Evolutionary conservation across 2,797 vertebrate genomes (phyloP).

Genomic region (Chelidonichthys spinosus): DNA sequence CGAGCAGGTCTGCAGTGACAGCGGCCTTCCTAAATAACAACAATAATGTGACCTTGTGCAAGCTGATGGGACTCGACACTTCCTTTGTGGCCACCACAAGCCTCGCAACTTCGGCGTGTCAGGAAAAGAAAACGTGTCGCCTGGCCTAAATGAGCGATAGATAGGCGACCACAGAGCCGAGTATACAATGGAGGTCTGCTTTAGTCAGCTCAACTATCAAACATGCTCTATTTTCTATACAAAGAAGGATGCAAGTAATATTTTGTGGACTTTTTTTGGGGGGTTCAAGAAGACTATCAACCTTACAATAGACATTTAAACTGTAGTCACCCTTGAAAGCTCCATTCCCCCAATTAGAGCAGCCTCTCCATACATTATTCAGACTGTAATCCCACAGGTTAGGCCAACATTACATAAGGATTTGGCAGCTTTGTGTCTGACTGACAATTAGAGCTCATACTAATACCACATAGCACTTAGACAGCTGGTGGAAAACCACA

Average conservation of each 20-base stretch:
- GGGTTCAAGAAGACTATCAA: constrained; percentile 4
- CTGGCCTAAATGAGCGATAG: constrained; percentile 21
- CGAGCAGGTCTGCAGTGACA: constrained; percentile 45
- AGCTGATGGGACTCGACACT: constrained; percentile 51
- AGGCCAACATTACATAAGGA: constrained; percentile 77
- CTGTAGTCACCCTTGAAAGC: constrained; percentile 41
- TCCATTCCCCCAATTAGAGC: constrained; percentile 63
- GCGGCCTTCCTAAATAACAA: constrained; percentile 37
- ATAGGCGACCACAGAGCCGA: constrained; percentile 57
- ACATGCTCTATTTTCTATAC: neutral
- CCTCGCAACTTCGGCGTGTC: constrained; percentile 52
- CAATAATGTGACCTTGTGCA: constrained; percentile 18
- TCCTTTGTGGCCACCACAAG: constrained; percentile 65
- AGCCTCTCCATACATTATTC: constrained; percentile 73
- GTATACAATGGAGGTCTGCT: constrained; percentile 15
- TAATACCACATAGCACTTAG: constrained; percentile 71
- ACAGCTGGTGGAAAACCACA: constrained; percentile 65
- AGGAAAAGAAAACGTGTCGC: constrained; percentile 40
- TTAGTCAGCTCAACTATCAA: constrained; percentile 13
- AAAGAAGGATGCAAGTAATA: neutral
- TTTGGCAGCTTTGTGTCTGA: constrained; percentile 78
- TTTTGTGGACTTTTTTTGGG: neutral
- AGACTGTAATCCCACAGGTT: constrained; percentile 74
- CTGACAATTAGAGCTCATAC: constrained; percentile 75
- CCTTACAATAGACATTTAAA: constrained; percentile 35